Percentiles rank a stretch among this genome's conserved stretches.
Conservation (phyloP, 2,113 vertebrate species). For the pig (Sus scrofa) region T2T-Sscrofa CM000825.6:51271501-51272000, state of each 20-base stretch:
- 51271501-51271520: conserved; percentile 84
- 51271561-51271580: neutral
- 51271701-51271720: too few species aligned
- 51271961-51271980: too few species aligned
- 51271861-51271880: too few species aligned
- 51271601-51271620: neutral
- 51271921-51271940: too few species aligned
- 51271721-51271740: neutral
- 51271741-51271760: conserved; percentile 21
- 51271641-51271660: neutral
- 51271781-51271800: too few species aligned
- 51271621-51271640: neutral
- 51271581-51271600: conserved; percentile 53
- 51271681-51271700: neutral
- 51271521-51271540: conserved; percentile 86
- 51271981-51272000: too few species aligned
- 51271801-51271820: too few species aligned
- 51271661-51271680: neutral
- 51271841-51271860: too few species aligned
- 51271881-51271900: too few species aligned
- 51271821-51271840: too few species aligned
- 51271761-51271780: conserved; percentile 48
- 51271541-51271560: conserved; percentile 73
- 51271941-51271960: too few species aligned
- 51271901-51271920: too few species aligned